Conservation (phyloP, 1,140 invertebrate species). For the Neodiprion pinetum region DNA sequence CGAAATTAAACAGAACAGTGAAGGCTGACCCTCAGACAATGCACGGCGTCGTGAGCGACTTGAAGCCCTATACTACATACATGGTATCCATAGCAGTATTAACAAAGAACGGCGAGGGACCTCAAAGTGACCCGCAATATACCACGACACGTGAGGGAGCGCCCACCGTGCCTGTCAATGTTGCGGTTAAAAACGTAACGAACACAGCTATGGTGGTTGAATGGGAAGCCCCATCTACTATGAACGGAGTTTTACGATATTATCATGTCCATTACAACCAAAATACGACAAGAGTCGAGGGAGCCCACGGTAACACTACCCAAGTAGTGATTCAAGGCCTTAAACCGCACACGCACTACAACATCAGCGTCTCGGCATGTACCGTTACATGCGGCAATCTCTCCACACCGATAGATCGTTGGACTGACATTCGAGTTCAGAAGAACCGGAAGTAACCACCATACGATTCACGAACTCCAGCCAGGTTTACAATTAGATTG, state of each 20-base stretch:
- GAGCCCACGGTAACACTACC: constrained; percentile 9
- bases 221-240: constrained; percentile 72
- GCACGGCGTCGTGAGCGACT: constrained; percentile 51
- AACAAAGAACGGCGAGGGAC: constrained; percentile 75
- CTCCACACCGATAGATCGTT: constrained; percentile 32
- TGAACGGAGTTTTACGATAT: constrained; percentile 77
- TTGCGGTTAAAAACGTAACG: constrained; percentile 68
- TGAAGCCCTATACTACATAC: constrained; percentile 83
- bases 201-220: constrained; percentile 71
- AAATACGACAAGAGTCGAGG: constrained; percentile 39
- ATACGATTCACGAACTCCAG: constrained; percentile 60
- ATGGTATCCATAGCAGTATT: constrained; percentile 75
- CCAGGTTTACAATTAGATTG: constrained; percentile 64
- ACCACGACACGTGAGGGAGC: constrained; percentile 79
- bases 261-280: constrained; percentile 70
- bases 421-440: constrained; percentile 68
- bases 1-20: constrained; percentile 60
- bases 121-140: constrained; percentile 70
- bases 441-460: constrained; percentile 58
- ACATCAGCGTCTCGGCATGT: background rate
- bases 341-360: background rate
- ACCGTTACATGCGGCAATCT: constrained; percentile 18
- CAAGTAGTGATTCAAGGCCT: background rate
- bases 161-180: constrained; percentile 64
- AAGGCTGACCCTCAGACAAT: constrained; percentile 52